These are phyloP conservation scores for Passer montanus DNA, from an alignment of 2,113 vertebrate species.

Conservation along the genomic window DNA sequence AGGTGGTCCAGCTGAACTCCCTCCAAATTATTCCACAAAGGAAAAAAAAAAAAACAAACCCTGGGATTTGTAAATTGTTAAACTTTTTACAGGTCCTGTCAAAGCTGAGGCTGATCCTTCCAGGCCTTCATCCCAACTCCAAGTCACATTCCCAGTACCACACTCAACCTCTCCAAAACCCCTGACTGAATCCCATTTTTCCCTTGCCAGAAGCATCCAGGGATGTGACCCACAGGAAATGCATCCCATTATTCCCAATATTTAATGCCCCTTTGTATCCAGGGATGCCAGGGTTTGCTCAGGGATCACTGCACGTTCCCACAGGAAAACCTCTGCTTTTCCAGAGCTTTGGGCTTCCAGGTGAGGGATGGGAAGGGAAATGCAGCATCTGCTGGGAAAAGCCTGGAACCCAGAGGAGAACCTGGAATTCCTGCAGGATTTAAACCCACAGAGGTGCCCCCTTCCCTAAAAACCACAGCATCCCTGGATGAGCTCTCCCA, in stretches of 20 bases:
- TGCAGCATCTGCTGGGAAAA: background rate
- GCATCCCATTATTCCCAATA: fast-evolving
- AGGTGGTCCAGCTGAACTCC: background rate
- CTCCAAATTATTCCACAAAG: background rate
- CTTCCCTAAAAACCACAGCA: fast-evolving
- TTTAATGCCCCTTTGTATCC: fast-evolving
- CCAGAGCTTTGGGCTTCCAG: background rate
- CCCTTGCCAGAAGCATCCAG: background rate
- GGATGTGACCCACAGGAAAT: fast-evolving
- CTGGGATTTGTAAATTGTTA: too few species aligned
- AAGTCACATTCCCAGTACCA: background rate
- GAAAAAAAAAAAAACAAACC: background rate
- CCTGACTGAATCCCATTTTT: background rate
- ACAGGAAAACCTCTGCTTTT: background rate
- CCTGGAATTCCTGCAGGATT: background rate
- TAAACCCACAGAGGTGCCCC: fast-evolving
- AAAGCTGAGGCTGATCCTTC: fast-evolving
- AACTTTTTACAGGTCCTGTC: fast-evolving
- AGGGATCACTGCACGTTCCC: fast-evolving
- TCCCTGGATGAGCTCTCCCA: background rate
- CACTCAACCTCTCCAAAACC: background rate
- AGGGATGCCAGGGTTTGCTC: fast-evolving
- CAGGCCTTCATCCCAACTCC: background rate
- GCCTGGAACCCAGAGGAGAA: fast-evolving
- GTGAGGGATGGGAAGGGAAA: fast-evolving